Evolutionary conservation across 2,888 invertebrate genomes (phyloP).

Genomic region (Vesta saturnalis): DNA sequence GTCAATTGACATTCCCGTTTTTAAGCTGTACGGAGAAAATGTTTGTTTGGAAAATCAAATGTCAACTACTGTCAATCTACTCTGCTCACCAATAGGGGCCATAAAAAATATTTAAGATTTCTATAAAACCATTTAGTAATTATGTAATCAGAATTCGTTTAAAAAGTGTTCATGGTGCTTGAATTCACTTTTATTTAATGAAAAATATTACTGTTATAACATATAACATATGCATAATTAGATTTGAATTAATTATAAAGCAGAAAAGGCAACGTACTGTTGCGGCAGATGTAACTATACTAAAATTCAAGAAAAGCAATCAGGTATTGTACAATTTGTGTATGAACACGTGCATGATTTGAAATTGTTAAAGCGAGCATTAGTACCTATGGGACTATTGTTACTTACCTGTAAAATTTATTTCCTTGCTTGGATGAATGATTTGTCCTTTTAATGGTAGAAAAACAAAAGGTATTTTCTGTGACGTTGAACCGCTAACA

Average conservation of each 20-base stretch:
- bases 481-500: slow-evolving; percentile 73
- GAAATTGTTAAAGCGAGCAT: slow-evolving; percentile 20
- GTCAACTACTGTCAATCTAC: no score
- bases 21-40: no score
- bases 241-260: slow-evolving; percentile 34
- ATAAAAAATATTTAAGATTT: no score
- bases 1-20: no score
- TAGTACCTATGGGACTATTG: slow-evolving; percentile 17
- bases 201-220: slow-evolving; percentile 32
- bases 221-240: slow-evolving; percentile 32
- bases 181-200: slow-evolving; percentile 43
- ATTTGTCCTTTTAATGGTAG: slow-evolving; percentile 87
- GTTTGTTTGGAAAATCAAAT: no score
- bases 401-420: slow-evolving; percentile 77
- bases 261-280: slow-evolving; percentile 35
- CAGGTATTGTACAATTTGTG: slow-evolving; percentile 31
- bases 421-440: slow-evolving; percentile 88
- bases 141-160: background rate
- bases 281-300: background rate
- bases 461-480: slow-evolving; percentile 87
- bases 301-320: slow-evolving; percentile 22
- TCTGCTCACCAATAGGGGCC: no score
- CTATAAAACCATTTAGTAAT: background rate
- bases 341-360: slow-evolving; percentile 31
- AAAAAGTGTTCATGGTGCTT: slow-evolving; percentile 6